Evolutionary conservation across 2,113 vertebrate species (phyloP), one percentile per base, ranked within the genome.

Genomic region (Boulengeromyrus knoepffleri): DNA sequence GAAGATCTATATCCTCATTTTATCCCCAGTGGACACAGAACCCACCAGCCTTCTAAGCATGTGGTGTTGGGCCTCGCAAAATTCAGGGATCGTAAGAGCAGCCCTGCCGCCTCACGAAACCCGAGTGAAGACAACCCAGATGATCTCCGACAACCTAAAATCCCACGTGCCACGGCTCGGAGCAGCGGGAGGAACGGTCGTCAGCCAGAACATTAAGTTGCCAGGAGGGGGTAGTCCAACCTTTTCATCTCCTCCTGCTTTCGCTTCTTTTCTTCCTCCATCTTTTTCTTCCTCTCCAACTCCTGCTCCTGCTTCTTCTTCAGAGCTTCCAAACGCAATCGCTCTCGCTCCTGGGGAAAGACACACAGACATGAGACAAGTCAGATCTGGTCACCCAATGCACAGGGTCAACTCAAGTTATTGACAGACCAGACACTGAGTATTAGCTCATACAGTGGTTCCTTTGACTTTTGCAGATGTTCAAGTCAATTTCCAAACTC

Each of bases 231-330:
- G 39, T 7, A 27, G 42, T 53, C 95, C 95, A 90, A 99, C 98
- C 96, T 95, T 94, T 96, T 99, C 0, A 96, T 92, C 88, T 99
- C 98, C 21, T 97, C 97, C 1, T 97, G 94, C 17, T 97, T 96
- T 74, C 91, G 95, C 50, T 94, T 97, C 92, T 96, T 98, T 39
- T 99, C 97, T 87, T 99, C 98, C 90, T 99, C 98, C 93, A 98
- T 92, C 91, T 97, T 99, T 88, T 95, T 96, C 92, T 96, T 96
- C 27, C 98, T 96, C 50, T 97, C 96, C 90, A 96, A 94, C 91
- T 99, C 98, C 0, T 97, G 97, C 89, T 98, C 97, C 91, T 97
- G 96, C 91, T 99, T 99, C 91, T 96, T 98, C 92, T 94, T 96
- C 47, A 98, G 94, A 31, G 93, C 95, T 90, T 99, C 97, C 74